These are phyloP conservation scores for Cercopithecus diana DNA, from an alignment of 2,797 vertebrate genomes.

Conservation along the genomic window DNA sequence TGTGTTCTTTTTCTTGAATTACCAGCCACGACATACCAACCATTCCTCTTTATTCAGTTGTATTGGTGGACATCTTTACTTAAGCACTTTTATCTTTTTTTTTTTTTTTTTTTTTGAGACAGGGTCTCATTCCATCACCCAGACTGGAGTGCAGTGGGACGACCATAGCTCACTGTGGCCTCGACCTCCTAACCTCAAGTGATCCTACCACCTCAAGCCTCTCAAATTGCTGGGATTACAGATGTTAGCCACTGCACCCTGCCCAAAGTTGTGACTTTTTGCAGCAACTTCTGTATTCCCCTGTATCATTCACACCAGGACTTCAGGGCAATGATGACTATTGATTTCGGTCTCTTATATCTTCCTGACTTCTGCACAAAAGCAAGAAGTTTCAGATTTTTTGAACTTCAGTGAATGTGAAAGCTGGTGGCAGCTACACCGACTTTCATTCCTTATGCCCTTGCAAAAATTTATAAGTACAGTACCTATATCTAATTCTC, in stretches of 20 bases:
- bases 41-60: not conserved
- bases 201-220: not conserved
- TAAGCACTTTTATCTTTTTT: not conserved
- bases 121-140: not conserved
- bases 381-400: conserved; percentile 10
- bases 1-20: too few relatives aligned
- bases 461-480: not conserved
- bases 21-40: too few relatives aligned
- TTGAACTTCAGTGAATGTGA: not conserved
- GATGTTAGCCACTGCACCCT: not conserved
- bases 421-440: not conserved
- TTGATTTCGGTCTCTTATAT: not conserved
- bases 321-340: not conserved
- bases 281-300: not conserved
- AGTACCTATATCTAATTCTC: not conserved
- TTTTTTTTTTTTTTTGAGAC: too few relatives aligned
- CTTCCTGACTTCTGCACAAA: not conserved
- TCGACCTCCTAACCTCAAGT: not conserved
- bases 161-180: not conserved
- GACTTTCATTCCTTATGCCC: not conserved
- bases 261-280: not conserved
- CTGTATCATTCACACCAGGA: not conserved
- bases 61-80: not conserved
- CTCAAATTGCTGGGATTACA: not conserved
- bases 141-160: not conserved